phyloP scores from a whole-genome alignment of 2,113 vertebrate species.

The Callithrix jacchus region DNA sequence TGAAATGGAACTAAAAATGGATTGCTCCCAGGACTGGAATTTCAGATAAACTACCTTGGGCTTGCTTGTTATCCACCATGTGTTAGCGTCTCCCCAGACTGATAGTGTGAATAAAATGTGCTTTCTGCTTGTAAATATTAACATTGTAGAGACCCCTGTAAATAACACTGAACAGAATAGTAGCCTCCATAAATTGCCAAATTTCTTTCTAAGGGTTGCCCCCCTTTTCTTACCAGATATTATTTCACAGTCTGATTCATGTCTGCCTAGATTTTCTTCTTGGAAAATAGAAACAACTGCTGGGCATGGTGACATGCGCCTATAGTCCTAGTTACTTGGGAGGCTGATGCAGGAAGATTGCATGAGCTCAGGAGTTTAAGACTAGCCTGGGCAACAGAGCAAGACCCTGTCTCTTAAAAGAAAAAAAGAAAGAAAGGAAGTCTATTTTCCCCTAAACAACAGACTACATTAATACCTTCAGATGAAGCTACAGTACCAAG shows the following conservation, averaged over 20 bases:
- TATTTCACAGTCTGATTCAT: neutral
- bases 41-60: neutral
- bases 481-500: neutral
- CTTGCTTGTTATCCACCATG: neutral
- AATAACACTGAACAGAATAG: neutral
- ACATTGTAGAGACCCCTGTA: neutral
- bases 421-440: neutral
- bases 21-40: neutral
- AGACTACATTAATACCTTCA: neutral
- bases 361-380: no score
- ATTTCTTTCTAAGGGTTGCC: neutral
- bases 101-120: neutral
- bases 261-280: neutral
- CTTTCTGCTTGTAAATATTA: neutral
- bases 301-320: no score
- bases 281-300: neutral
- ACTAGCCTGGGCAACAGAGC: no score
- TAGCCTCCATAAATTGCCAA: no score
- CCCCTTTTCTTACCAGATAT: fast-evolving
- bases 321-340: no score
- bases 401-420: neutral
- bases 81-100: neutral
- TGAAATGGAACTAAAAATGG: neutral
- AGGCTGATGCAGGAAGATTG: no score
- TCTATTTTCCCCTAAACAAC: neutral